Base-by-base conservation (phyloP, 2,113 vertebrate genomes). In the Charina bottae region DNA sequence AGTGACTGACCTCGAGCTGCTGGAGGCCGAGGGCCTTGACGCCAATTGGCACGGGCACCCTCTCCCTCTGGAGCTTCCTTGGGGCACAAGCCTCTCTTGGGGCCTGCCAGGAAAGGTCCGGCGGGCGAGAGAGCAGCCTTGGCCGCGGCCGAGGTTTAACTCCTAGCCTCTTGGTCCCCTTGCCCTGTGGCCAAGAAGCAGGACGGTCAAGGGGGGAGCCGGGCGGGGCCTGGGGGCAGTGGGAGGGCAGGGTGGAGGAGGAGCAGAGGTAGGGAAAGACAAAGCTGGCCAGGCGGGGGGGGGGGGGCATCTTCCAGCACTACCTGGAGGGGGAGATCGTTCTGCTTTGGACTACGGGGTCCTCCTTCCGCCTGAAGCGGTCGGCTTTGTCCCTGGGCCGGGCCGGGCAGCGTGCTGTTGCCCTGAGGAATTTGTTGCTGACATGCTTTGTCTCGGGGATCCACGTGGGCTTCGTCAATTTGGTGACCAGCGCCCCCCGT, bases 1-100 rank as follows among this genome's bases (percentile, higher is more conserved):
- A 96, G 95, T 91, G 88, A 92, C 95, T 97, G 94, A 97, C 97
- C 97, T 96, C 54, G 93, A 90, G 56, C 93, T 86, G 94, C 93
- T 94, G 96, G 64, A 95, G 96, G 97, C 85, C 24, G 93, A 85
- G 60, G 87, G 93, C 28, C 42, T 62, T 92, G 4, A 24, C 93
- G 90, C 94, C 90, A 86, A 89, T 83, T 60, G 56, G 68, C 0
- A 93, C 90, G 23, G 93, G 59, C 21, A 13, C n/a, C 42, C 0
- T 2, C 15, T 2, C 21, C 28, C 55, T 59, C 12, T 19, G 12
- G 90, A 49, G 15, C 37, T 15, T 2, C 6, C 46, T 28, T 58
- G 56, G 64, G 37, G 78, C 37, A 42, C 37, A 2, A 42, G 6
- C 78, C 49, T 10, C 10, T 56, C 33, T 72, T 64, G 60, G 42